phyloP scores from a whole-genome alignment of 2,113 vertebrate genomes.

The Hippocampus comes region DNA sequence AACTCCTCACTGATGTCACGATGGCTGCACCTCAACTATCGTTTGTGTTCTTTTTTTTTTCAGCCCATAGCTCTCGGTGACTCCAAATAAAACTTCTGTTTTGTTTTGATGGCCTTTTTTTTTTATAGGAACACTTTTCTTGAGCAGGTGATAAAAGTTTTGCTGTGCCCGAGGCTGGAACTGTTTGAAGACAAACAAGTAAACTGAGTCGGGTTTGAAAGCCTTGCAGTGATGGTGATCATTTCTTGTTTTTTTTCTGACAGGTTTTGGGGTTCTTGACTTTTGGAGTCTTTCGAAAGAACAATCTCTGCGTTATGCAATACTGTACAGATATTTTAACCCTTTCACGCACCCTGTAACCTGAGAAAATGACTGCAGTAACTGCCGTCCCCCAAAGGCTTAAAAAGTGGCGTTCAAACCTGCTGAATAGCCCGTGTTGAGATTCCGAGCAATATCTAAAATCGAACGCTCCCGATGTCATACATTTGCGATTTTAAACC shows the following conservation, averaged over 20 bases:
- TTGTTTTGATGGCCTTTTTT: slow-evolving; percentile 26
- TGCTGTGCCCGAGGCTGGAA: slow-evolving; percentile 20
- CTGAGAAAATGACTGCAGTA: too few relatives aligned
- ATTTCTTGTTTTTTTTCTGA: slow-evolving; percentile 22
- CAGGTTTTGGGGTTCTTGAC: neutral
- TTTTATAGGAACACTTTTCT: neutral
- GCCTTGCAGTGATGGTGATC: slow-evolving; percentile 26
- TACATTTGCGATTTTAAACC: neutral
- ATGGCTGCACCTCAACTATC: slow-evolving; percentile 23
- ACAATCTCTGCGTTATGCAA: neutral
- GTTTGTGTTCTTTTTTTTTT: slow-evolving; percentile 22
- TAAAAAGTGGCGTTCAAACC: neutral
- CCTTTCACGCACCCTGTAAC: too few relatives aligned
- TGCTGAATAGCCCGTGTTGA: neutral
- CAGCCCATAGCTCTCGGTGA: slow-evolving; percentile 16
- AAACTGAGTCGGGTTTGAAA: slow-evolving; percentile 24
- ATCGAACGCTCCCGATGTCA: neutral
- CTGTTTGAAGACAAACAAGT: slow-evolving; percentile 18
- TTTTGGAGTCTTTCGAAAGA: too few relatives aligned
- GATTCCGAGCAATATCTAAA: neutral
- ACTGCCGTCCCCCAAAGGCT: neutral
- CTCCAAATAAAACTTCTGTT: slow-evolving; percentile 30
- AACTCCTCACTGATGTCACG: slow-evolving; percentile 23
- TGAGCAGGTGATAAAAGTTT: slow-evolving; percentile 18
- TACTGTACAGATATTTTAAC: neutral